phyloP scores from a whole-genome alignment of 2,888 invertebrate genomes.

The Conomelus anceps region DNA sequence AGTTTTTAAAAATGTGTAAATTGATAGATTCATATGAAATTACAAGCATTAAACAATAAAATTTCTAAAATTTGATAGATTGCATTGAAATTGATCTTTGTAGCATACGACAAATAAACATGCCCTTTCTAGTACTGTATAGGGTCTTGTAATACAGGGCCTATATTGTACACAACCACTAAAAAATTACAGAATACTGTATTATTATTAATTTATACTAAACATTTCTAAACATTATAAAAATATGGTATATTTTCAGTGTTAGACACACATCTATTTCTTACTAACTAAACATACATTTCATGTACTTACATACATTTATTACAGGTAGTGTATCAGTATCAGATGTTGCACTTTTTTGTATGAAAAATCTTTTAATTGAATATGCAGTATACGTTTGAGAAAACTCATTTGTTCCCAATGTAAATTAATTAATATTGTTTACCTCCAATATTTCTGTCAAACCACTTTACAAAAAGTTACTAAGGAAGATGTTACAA shows the following conservation, averaged over 20 bases:
- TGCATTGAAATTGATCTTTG: neutral
- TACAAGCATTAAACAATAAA: neutral
- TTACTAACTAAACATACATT: neutral
- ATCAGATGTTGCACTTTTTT: neutral
- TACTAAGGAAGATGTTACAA: too few relatives aligned
- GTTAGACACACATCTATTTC: neutral
- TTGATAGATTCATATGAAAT: too few relatives aligned
- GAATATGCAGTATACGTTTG: too few relatives aligned
- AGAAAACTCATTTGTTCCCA: too few relatives aligned
- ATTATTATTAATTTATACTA: neutral
- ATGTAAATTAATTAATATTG: too few relatives aligned
- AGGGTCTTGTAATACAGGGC: neutral
- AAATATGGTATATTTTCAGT: neutral
- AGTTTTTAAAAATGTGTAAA: too few relatives aligned
- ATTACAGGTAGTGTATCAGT: neutral
- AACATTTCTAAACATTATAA: neutral
- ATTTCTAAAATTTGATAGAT: neutral
- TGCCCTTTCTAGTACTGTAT: too few relatives aligned
- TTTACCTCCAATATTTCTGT: too few relatives aligned
- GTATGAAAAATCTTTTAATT: too few relatives aligned
- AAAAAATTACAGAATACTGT: neutral
- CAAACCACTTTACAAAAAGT: too few relatives aligned
- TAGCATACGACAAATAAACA: neutral
- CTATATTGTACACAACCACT: neutral
- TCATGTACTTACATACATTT: neutral